Percentiles rank a stretch among this genome's conserved stretches.
These are phyloP conservation scores for Nipponia nippon DNA, from an alignment of 2,113 vertebrate species.

Conservation along the genomic window DNA sequence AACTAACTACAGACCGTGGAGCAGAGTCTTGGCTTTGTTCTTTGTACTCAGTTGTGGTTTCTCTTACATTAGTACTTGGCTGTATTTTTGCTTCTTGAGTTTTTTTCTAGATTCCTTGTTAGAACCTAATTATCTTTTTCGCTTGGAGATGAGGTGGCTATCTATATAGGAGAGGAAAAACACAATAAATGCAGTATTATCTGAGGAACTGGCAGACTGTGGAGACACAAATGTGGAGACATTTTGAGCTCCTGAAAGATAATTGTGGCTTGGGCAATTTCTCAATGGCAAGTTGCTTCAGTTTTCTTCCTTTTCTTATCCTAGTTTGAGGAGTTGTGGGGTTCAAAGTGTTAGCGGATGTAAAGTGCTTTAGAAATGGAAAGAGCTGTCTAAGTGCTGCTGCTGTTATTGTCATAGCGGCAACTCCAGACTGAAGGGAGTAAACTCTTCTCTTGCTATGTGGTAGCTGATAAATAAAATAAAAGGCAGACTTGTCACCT, in stretches of 20 bases:
- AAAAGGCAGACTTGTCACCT: background rate
- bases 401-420: background rate
- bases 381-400: background rate
- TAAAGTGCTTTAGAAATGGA: background rate
- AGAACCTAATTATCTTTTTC: background rate
- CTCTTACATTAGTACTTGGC: background rate
- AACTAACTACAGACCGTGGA: background rate
- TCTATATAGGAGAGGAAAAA: background rate
- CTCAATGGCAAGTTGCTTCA: background rate
- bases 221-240: background rate
- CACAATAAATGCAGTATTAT: background rate
- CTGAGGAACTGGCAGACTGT: background rate
- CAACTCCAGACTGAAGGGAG: background rate
- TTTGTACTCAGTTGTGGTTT: background rate
- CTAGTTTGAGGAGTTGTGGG: background rate
- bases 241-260: background rate
- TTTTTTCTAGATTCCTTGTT: background rate
- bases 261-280: background rate
- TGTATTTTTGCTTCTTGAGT: background rate
- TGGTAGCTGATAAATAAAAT: background rate
- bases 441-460: background rate
- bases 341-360: background rate
- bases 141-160: background rate
- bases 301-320: background rate
- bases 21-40: background rate